Evolutionary conservation across 2,888 invertebrate genomes (phyloP).

Genomic region (Erebia palarica): DNA sequence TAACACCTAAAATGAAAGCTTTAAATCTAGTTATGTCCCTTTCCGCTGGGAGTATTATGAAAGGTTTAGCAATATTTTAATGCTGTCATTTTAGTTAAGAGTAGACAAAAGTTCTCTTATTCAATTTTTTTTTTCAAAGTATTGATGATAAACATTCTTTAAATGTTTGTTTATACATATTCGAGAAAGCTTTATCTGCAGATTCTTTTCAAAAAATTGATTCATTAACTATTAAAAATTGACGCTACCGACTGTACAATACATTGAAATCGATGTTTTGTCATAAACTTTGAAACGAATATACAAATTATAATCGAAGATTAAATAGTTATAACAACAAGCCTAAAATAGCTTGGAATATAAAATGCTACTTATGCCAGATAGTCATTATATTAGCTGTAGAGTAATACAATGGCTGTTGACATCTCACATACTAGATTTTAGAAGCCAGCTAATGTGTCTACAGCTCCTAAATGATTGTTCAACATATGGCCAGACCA

Average conservation of each 20-base stretch:
- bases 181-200: not conserved
- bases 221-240: slow-evolving; percentile 1
- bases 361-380: not conserved
- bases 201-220: not conserved
- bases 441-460: not conserved
- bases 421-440: not conserved
- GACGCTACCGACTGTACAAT: slow-evolving; percentile 15
- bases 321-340: slow-evolving; percentile 16
- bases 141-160: not conserved
- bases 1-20: too few relatives aligned
- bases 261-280: slow-evolving; percentile 10
- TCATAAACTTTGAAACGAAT: not conserved
- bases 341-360: not conserved
- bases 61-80: too few relatives aligned
- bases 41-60: too few relatives aligned
- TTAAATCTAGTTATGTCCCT: too few relatives aligned
- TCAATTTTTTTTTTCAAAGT: not conserved
- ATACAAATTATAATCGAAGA: slow-evolving; percentile 7
- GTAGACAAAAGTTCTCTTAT: too few relatives aligned
- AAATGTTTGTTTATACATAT: not conserved
- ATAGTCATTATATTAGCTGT: too few relatives aligned
- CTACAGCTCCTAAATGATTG: not conserved
- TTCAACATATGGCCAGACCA: too few relatives aligned
- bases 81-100: too few relatives aligned
- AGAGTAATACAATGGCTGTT: not conserved